Evolutionary conservation across 2,888 invertebrate species (phyloP).

Genomic region (Sussaba pulchella): DNA sequence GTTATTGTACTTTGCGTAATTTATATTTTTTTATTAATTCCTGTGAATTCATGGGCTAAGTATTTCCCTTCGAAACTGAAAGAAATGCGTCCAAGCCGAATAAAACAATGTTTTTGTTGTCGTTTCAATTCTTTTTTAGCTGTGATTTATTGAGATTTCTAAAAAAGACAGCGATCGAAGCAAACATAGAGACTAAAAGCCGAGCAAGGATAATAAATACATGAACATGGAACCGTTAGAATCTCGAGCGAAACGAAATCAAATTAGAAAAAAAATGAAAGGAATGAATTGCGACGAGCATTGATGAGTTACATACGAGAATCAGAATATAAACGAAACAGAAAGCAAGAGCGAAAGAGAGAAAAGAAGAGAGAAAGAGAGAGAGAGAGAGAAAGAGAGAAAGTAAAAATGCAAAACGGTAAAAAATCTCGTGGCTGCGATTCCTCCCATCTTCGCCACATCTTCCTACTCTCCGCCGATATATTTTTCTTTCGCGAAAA

Average conservation of each 20-base stretch:
- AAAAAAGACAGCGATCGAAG: too few relatives aligned
- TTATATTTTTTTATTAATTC: too few relatives aligned
- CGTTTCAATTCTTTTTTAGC: too few relatives aligned
- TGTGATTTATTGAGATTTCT: too few relatives aligned
- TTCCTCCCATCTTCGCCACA: neutral
- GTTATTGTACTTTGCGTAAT: too few relatives aligned
- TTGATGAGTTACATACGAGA: constrained; percentile 7
- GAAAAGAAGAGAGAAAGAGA: neutral
- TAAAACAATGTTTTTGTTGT: too few relatives aligned
- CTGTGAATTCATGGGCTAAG: too few relatives aligned
- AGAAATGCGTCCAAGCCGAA: too few relatives aligned
- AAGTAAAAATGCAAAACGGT: too few relatives aligned
- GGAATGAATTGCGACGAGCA: neutral
- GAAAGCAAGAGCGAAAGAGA: neutral
- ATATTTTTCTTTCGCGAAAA: neutral
- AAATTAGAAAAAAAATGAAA: neutral
- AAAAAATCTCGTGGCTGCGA: neutral
- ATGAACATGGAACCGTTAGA: neutral
- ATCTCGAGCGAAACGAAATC: neutral
- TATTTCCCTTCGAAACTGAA: too few relatives aligned
- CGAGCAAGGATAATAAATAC: too few relatives aligned
- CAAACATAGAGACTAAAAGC: too few relatives aligned
- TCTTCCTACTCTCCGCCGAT: constrained; percentile 10
- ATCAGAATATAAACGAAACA: constrained; percentile 18
- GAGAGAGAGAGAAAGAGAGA: neutral